These are phyloP conservation scores for Adoxophyes honmai DNA, from an alignment of 1,140 invertebrate species.

Conservation along the genomic window DNA sequence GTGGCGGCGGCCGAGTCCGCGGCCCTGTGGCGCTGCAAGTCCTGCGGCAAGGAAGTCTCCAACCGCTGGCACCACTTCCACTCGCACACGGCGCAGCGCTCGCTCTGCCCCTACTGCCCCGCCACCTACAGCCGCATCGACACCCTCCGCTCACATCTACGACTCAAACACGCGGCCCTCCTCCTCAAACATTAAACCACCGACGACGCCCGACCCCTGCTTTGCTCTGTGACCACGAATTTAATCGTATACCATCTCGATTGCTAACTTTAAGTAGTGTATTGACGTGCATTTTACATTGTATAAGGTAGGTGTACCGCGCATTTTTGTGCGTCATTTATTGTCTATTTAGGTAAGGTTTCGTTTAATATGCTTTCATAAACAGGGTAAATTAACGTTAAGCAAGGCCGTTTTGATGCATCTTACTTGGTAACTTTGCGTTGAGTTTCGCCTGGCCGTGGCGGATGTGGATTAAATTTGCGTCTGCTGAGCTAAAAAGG, in stretches of 20 bases:
- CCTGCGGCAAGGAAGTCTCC: constrained; percentile 90
- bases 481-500: too few relatives aligned
- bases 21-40: constrained; percentile 86
- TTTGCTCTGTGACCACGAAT: constrained; percentile 23
- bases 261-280: constrained; percentile 20
- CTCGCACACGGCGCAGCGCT: constrained; percentile 87
- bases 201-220: constrained; percentile 36
- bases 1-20: constrained; percentile 82
- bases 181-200: constrained; percentile 70
- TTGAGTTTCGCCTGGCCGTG: too few relatives aligned
- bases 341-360: constrained; percentile 55
- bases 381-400: constrained; percentile 64
- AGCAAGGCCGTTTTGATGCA: constrained; percentile 23
- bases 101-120: constrained; percentile 88
- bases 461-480: too few relatives aligned
- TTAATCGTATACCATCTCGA: constrained; percentile 15
- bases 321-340: constrained; percentile 66
- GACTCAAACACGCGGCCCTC: constrained; percentile 83
- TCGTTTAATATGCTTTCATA: constrained; percentile 52
- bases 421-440: too few relatives aligned
- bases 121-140: constrained; percentile 92
- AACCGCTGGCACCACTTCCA: constrained; percentile 93
- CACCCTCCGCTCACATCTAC: constrained; percentile 86
- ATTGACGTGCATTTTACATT: constrained; percentile 50
- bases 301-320: constrained; percentile 49